Conservation (phyloP, 2,797 vertebrate species). For the Cetoscarus ocellatus region DNA sequence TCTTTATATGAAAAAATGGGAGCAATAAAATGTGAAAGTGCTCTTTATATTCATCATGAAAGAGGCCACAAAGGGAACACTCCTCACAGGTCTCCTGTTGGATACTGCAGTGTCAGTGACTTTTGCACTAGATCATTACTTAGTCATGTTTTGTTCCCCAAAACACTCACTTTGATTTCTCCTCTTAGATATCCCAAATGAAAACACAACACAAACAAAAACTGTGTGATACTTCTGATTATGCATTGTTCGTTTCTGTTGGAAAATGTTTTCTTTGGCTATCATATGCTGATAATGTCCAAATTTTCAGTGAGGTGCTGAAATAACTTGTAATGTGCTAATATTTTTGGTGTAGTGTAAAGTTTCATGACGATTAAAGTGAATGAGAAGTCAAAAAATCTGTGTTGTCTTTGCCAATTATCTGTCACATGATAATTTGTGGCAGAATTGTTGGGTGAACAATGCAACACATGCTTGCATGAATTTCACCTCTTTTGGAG, state of each 20-base stretch:
- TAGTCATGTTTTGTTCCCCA: slow-evolving; percentile 36
- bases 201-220: slow-evolving; percentile 37
- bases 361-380: no score
- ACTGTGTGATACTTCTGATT: slow-evolving; percentile 18
- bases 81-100: slow-evolving; percentile 33
- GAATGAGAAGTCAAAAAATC: no score
- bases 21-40: slow-evolving; percentile 61
- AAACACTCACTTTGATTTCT: slow-evolving; percentile 27
- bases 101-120: slow-evolving; percentile 43
- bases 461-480: no score
- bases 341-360: no score
- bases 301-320: background rate
- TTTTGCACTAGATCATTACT: slow-evolving; percentile 61
- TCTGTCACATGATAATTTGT: no score
- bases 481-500: no score
- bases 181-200: slow-evolving; percentile 1
- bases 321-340: no score
- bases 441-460: no score
- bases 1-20: slow-evolving; percentile 53
- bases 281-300: background rate
- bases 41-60: slow-evolving; percentile 46
- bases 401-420: no score
- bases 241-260: slow-evolving; percentile 29
- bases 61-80: slow-evolving; percentile 45
- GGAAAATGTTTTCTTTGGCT: slow-evolving; percentile 17